A percentile compares a stretch with the other conserved stretches of the same genome.
phyloP scores from a whole-genome alignment of 2,888 invertebrate species.

The Brenthis hecate region DNA sequence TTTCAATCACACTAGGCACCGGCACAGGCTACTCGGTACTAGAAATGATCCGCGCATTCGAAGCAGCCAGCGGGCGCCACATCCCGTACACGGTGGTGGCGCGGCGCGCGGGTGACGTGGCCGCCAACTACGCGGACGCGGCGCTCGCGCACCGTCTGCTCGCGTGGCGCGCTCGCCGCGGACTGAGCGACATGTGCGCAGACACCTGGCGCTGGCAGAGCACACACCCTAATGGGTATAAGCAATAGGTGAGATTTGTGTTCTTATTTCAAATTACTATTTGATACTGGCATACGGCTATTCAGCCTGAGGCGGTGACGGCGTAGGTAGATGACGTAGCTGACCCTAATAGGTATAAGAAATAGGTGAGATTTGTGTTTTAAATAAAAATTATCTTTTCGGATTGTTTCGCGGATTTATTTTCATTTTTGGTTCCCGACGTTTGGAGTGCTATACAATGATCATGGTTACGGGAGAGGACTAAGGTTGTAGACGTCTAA shows the following conservation, averaged over 20 bases:
- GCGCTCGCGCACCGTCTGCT: constrained; percentile 88
- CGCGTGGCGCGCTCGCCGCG: constrained; percentile 90
- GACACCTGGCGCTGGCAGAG: constrained; percentile 96
- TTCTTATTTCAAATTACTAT: too few species aligned
- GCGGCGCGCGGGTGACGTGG: constrained; percentile 92
- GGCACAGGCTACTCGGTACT: constrained; percentile 93
- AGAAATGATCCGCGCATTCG: constrained; percentile 91
- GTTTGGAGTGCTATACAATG: too few species aligned
- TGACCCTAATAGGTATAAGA: too few species aligned
- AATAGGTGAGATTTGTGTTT: too few species aligned
- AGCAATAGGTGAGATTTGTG: neutral
- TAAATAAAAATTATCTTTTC: too few species aligned
- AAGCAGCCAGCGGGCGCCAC: constrained; percentile 86
- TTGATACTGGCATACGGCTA: too few species aligned
- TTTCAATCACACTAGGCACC: constrained; percentile 72
- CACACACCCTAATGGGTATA: constrained; percentile 89
- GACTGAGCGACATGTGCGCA: constrained; percentile 90
- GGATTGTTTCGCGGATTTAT: too few species aligned
- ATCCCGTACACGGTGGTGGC: constrained; percentile 88
- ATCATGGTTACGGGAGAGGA: too few species aligned
- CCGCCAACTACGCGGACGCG: constrained; percentile 92
- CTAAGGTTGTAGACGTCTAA: too few species aligned
- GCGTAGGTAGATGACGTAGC: too few species aligned
- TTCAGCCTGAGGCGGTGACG: too few species aligned
- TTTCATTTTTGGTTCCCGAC: too few species aligned